Evolutionary conservation across 2,888 invertebrate genomes (phyloP).

Genomic region (Habrosyne pyritoides): DNA sequence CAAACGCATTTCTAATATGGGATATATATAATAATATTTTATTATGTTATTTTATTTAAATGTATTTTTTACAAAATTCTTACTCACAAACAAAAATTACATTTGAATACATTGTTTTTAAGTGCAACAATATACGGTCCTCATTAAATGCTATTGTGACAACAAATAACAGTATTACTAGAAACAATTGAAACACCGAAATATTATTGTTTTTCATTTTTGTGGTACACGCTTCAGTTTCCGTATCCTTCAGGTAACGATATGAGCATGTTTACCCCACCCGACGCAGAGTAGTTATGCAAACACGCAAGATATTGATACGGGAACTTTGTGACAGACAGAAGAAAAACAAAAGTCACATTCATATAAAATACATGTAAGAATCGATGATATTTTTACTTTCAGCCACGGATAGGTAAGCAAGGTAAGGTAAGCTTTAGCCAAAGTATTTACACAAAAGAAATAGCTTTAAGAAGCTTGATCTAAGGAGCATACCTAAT

Average conservation of each 20-base stretch:
- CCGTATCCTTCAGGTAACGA: constrained; percentile 53
- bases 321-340: constrained; percentile 65
- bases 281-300: constrained; percentile 70
- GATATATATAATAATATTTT: no score
- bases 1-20: no score
- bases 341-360: constrained; percentile 74
- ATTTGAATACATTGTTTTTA: no score
- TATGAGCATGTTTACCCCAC: constrained; percentile 61
- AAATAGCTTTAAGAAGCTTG: no score
- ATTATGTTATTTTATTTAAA: no score
- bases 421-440: not conserved
- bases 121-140: no score
- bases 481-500: no score
- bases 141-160: no score
- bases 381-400: constrained; percentile 33
- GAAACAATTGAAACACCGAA: constrained; percentile 19
- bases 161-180: no score
- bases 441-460: no score
- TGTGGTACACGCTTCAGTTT: constrained; percentile 18
- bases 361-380: constrained; percentile 48
- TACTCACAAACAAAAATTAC: no score
- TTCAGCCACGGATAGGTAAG: constrained; percentile 27
- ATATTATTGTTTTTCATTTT: constrained; percentile 41
- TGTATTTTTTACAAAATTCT: no score
- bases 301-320: constrained; percentile 74